Base-by-base conservation (phyloP, 2,113 vertebrate genomes). In the Thymallus thymallus region DNA sequence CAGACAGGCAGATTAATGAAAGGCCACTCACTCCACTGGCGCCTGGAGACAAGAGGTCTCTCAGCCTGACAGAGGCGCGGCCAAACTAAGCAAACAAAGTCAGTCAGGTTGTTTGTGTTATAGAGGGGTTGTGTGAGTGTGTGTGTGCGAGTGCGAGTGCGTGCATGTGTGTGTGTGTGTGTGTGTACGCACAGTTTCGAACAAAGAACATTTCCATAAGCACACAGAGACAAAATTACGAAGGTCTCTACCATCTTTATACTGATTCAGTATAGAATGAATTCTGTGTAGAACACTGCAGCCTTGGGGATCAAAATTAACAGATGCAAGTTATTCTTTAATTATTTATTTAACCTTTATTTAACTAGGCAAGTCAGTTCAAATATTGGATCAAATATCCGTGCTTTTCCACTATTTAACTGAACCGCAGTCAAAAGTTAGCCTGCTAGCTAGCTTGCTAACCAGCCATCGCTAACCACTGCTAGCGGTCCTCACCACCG, bases 1-100 rank as follows among this genome's bases (percentile, higher is more conserved):
- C 71, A 84, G 88, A 87, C 85, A 86, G 83, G 76, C 76, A 88
- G 87, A 91, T 89, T 88, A 90, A 89, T 91, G 88, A 88, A 90
- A 85, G 87, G 81, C 72, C 83, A 88, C 81, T 81, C 85, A 82
- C 82, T 82, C 81, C 79, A 83, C 75, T 48, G 67, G 69, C 75
- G 85, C 77, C 84, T 75, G 80, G 85, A 90, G 85, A 91, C 76
- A 74, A 76, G 74, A 79, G 76, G 84, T 82, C 72, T 83, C 84
- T 81, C 76, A 79, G 72, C n/a, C 75, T 81, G 82, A 84, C 55
- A 22, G 77, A 83, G 77, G 69, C 45, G 30, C 78, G 83, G 86
- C 82, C 88, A 91, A 81, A 76, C 72, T 70, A 78, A 82, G 72
- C 75, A 69, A 58, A 72, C 35, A 66, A 61, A n/a, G 6, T 45